phyloP scores from a whole-genome alignment of 2,888 invertebrate genomes.

The Drosophila phalerata region DNA sequence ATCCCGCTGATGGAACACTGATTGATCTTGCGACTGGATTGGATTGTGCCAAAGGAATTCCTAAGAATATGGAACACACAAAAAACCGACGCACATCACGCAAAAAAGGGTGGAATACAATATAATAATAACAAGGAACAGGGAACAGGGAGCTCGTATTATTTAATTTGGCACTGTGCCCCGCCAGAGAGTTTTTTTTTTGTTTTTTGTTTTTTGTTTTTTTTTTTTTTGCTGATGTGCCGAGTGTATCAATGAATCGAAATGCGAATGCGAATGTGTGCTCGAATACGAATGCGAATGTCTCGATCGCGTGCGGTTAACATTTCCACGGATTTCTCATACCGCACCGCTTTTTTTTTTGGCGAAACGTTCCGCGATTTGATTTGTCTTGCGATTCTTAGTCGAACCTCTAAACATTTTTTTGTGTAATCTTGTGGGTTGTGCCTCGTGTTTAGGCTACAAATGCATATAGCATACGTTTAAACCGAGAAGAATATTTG shows the following conservation, averaged over 20 bases:
- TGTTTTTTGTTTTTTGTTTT: conserved; percentile 16
- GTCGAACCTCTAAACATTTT: conserved; percentile 44
- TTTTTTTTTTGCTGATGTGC: conserved; percentile 17
- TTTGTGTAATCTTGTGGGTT: conserved; percentile 52
- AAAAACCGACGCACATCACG: conserved; percentile 62
- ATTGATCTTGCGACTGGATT: conserved; percentile 76
- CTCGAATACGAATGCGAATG: conserved; percentile 64
- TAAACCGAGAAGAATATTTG: conserved; percentile 49
- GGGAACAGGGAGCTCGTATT: conserved; percentile 69
- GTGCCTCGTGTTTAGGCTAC: conserved; percentile 60
- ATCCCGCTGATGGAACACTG: conserved; percentile 60
- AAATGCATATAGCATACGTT: conserved; percentile 59
- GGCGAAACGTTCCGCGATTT: conserved; percentile 48
- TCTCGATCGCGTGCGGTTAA: conserved; percentile 75
- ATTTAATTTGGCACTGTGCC: conserved; percentile 77
- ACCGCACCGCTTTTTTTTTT: conserved; percentile 40
- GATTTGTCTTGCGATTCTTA: conserved; percentile 64
- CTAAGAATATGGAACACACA: conserved; percentile 66
- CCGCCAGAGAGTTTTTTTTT: conserved; percentile 16
- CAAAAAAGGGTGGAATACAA: conserved; percentile 78
- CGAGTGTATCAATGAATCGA: conserved; percentile 75
- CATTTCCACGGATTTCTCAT: conserved; percentile 71
- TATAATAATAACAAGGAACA: conserved; percentile 76
- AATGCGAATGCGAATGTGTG: conserved; percentile 46
- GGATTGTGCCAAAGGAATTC: conserved; percentile 70